These are phyloP conservation scores for Quadroppia sp. DNA, from an alignment of 2,888 invertebrate species.

Conservation along the genomic window DNA sequence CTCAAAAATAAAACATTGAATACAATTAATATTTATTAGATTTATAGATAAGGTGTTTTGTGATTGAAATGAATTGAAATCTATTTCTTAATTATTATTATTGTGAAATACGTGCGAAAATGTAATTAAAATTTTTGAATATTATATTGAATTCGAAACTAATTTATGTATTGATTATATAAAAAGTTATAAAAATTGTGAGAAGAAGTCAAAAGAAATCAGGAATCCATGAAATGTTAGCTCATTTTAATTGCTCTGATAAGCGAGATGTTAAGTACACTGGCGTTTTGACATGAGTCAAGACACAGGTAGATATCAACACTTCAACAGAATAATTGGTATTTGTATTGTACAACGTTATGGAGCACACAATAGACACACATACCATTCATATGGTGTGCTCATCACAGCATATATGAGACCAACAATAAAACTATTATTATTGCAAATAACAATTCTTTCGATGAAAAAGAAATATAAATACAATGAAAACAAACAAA, in stretches of 20 bases:
- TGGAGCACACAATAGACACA: too few relatives aligned
- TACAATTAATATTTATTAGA: constrained; percentile 13
- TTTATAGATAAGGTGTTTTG: too few relatives aligned
- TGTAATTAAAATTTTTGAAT: neutral
- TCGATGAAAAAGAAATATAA: too few relatives aligned
- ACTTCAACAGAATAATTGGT: too few relatives aligned
- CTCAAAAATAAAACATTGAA: too few relatives aligned
- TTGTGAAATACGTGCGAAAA: constrained; percentile 2
- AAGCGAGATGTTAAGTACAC: constrained; percentile 25
- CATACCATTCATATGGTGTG: constrained; percentile 11
- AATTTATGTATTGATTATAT: neutral
- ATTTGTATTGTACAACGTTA: too few relatives aligned
- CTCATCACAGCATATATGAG: neutral
- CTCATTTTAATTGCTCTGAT: constrained; percentile 37
- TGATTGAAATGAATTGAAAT: constrained; percentile 11
- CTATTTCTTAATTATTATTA: constrained; percentile 11
- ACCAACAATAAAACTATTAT: constrained; percentile 9
- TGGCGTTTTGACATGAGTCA: constrained; percentile 35
- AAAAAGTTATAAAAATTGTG: constrained; percentile 28
- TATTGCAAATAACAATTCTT: neutral
- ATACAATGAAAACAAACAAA: too few relatives aligned
- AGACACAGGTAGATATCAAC: constrained; percentile 1
- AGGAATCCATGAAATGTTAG: constrained; percentile 14
- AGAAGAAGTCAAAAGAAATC: neutral
- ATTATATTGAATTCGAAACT: neutral